phyloP scores from a whole-genome alignment of 2,888 invertebrate genomes.

The Tenthredo notha region DNA sequence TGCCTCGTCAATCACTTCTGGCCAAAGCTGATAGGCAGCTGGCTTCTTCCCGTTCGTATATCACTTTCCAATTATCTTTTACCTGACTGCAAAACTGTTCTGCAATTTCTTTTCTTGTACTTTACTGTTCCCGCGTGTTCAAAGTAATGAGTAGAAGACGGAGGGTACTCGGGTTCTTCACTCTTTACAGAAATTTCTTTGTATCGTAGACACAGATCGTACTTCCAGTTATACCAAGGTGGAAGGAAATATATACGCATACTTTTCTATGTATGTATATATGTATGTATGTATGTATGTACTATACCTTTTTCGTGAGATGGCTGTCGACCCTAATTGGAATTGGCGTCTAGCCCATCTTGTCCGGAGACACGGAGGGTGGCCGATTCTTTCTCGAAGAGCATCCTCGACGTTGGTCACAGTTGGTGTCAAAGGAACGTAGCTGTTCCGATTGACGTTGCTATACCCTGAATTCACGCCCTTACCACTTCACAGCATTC shows the following conservation, averaged over 20 bases:
- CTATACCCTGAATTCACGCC: slow-evolving; percentile 1
- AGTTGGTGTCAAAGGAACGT: slow-evolving; percentile 40
- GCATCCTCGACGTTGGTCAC: slow-evolving; percentile 6
- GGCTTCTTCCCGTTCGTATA: not conserved
- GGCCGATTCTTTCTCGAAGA: slow-evolving; percentile 5
- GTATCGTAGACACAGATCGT: not conserved
- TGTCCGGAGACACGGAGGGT: not conserved
- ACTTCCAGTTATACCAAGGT: not conserved
- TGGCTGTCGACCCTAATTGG: slow-evolving; percentile 44
- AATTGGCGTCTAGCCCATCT: slow-evolving; percentile 46
- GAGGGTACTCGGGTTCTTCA: not conserved
- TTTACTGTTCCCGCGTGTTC: not conserved
- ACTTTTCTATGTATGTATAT: not conserved
- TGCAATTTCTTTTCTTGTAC: slow-evolving; percentile 7
- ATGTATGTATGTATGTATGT: not conserved
- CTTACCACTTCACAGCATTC: not conserved
- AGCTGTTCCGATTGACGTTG: not conserved
- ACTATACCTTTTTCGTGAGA: slow-evolving; percentile 12
- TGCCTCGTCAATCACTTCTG: not conserved
- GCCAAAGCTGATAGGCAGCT: not conserved
- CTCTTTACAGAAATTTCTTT: slow-evolving; percentile 22
- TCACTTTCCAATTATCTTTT: slow-evolving; percentile 25
- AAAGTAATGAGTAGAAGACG: not conserved
- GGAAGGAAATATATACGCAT: not conserved
- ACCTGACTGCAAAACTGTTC: not conserved